Evolutionary conservation across 2,888 invertebrate species (phyloP).

Genomic region (Cephus nigrinus): DNA sequence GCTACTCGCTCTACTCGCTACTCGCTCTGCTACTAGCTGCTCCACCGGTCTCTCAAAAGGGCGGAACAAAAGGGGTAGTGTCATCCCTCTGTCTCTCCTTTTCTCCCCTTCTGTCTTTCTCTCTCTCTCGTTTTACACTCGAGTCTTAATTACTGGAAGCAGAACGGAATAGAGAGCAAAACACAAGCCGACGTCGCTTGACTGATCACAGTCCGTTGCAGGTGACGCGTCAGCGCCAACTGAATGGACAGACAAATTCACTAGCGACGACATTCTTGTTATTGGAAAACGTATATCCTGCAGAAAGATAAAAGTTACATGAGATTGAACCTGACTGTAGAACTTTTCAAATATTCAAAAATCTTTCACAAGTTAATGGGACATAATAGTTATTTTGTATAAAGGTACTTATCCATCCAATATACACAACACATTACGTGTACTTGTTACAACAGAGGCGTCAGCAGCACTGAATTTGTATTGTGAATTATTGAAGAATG

Average conservation of each 20-base stretch:
- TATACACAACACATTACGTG: not conserved
- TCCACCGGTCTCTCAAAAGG: constrained; percentile 10
- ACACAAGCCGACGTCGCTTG: constrained; percentile 49
- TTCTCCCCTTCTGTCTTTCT: constrained; percentile 13
- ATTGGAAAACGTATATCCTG: not conserved
- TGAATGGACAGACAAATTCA: constrained; percentile 29
- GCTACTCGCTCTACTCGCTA: constrained; percentile 15
- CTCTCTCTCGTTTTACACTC: constrained; percentile 34
- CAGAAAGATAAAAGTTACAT: not conserved
- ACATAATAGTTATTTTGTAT: not conserved
- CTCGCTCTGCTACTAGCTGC: constrained; percentile 17
- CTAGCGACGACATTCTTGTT: not conserved
- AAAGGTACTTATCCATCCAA: not conserved
- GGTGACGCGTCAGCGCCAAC: constrained; percentile 48
- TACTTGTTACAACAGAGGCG: not conserved
- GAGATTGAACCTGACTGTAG: not conserved
- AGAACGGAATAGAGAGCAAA: constrained; percentile 50
- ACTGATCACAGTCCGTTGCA: constrained; percentile 51
- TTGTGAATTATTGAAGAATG: constrained; percentile 56
- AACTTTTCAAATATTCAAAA: not conserved
- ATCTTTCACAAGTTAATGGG: not conserved
- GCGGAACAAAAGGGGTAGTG: constrained; percentile 19
- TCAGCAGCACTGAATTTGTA: constrained; percentile 37
- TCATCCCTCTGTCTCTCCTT: constrained; percentile 17
- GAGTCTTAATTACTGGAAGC: constrained; percentile 51